Evolutionary conservation across 2,888 invertebrate genomes (phyloP).

Genomic region (Antitype chi): DNA sequence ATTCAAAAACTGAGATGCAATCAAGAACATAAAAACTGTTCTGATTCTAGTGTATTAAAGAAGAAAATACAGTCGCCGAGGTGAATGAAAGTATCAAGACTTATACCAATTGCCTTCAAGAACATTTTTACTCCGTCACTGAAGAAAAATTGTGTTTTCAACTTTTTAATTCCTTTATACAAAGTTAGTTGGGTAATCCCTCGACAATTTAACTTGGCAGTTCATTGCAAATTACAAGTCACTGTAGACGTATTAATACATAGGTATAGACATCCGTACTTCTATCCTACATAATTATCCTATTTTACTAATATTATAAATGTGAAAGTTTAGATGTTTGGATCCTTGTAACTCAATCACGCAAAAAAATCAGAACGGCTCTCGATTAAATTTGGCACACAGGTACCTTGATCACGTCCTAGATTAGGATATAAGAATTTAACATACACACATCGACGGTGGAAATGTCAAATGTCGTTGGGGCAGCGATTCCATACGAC

Average conservation of each 20-base stretch:
- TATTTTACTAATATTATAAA: not conserved
- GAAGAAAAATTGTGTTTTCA: slow-evolving; percentile 46
- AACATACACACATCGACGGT: too few species aligned
- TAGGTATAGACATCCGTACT: not conserved
- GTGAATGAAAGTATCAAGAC: slow-evolving; percentile 39
- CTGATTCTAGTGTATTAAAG: not conserved
- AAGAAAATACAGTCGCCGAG: not conserved
- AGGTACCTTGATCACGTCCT: not conserved
- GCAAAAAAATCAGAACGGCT: not conserved
- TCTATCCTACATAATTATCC: too few species aligned
- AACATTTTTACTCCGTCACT: slow-evolving; percentile 50
- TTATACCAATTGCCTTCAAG: slow-evolving; percentile 22
- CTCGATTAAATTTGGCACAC: not conserved
- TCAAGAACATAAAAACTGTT: slow-evolving; percentile 13
- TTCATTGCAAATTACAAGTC: slow-evolving; percentile 45
- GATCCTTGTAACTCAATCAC: not conserved
- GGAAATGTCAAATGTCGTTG: too few species aligned
- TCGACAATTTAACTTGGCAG: slow-evolving; percentile 54
- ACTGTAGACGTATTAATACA: slow-evolving; percentile 8
- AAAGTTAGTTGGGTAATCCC: slow-evolving; percentile 53
- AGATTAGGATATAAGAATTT: not conserved
- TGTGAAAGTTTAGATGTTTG: not conserved
- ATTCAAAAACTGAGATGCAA: slow-evolving; percentile 23
- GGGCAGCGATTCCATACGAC: too few species aligned
- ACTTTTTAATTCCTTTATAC: slow-evolving; percentile 62